Conservation (phyloP, 2,797 vertebrate species). For the Hylomyscus alleni region DNA sequence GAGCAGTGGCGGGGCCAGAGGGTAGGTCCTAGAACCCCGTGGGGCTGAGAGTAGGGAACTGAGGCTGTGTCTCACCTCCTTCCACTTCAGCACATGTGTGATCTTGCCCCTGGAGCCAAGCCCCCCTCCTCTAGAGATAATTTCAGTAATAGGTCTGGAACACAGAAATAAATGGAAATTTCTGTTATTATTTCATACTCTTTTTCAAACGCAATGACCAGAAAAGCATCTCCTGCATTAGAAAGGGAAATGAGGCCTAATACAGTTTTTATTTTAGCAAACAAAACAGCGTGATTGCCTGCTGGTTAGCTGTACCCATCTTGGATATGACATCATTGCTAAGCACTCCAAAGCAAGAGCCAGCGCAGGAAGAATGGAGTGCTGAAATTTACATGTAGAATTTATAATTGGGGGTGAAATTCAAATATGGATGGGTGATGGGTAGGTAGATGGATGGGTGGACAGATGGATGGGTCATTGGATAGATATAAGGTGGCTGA, state of each 20-base stretch:
- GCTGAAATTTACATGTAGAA: background rate
- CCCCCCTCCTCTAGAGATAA: background rate
- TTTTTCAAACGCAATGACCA: slow-evolving; percentile 33
- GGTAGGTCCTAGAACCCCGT: background rate
- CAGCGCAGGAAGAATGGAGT: background rate
- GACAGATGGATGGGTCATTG: background rate
- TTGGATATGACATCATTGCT: background rate
- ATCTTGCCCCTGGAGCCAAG: background rate
- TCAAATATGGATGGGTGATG: background rate
- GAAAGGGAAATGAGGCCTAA: slow-evolving; percentile 42
- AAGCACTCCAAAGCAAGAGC: background rate
- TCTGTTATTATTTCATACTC: slow-evolving; percentile 27
- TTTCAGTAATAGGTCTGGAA: background rate
- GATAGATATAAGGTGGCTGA: background rate
- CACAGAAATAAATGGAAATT: background rate
- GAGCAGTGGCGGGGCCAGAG: background rate
- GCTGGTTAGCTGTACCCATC: background rate
- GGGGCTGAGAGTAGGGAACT: background rate
- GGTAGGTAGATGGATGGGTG: background rate
- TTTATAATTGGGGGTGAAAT: background rate
- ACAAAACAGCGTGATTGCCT: slow-evolving; percentile 17
- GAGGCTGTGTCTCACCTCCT: background rate
- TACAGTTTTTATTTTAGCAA: slow-evolving; percentile 54
- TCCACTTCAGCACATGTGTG: fast-evolving
- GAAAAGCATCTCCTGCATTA: slow-evolving; percentile 35